Percentiles rank a stretch among this genome's conserved stretches.
Evolutionary conservation across 1,140 invertebrate genomes (phyloP).

Genomic region (Drosophila nasuta): DNA sequence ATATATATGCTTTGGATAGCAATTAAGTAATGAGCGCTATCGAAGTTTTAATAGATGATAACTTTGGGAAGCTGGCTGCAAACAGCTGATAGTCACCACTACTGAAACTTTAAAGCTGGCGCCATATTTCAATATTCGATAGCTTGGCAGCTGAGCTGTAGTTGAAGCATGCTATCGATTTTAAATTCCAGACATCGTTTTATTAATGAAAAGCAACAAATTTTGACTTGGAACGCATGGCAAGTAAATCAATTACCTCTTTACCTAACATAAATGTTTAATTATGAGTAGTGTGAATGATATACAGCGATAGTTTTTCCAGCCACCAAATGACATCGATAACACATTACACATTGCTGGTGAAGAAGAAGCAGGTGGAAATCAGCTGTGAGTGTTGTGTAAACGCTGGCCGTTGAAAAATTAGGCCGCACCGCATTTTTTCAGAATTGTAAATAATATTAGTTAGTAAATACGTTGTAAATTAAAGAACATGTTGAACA

Average conservation of each 20-base stretch:
- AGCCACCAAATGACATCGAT: neutral
- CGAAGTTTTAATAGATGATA: neutral
- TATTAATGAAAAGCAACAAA: too few species aligned
- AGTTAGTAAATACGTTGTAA: conserved; percentile 18
- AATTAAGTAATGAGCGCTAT: neutral
- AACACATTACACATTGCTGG: neutral
- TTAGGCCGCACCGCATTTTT: conserved; percentile 41
- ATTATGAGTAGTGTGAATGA: too few species aligned
- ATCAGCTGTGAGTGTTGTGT: conserved; percentile 60
- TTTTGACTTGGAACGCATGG: too few species aligned
- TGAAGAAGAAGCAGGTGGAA: conserved; percentile 6
- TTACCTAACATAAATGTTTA: too few species aligned
- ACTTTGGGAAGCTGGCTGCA: too few species aligned
- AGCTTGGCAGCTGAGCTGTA: neutral
- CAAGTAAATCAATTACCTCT: too few species aligned
- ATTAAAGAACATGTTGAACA: conserved; percentile 63
- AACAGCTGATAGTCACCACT: too few species aligned
- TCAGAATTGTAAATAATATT: conserved; percentile 53
- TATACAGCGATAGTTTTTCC: neutral
- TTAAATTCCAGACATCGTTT: neutral
- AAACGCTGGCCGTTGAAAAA: conserved; percentile 57
- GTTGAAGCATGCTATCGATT: neutral
- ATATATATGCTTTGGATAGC: neutral
- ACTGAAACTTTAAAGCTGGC: neutral
- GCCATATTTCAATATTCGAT: neutral